phyloP scores from a whole-genome alignment of 2,888 invertebrate species.

The Dasypogon diadema region DNA sequence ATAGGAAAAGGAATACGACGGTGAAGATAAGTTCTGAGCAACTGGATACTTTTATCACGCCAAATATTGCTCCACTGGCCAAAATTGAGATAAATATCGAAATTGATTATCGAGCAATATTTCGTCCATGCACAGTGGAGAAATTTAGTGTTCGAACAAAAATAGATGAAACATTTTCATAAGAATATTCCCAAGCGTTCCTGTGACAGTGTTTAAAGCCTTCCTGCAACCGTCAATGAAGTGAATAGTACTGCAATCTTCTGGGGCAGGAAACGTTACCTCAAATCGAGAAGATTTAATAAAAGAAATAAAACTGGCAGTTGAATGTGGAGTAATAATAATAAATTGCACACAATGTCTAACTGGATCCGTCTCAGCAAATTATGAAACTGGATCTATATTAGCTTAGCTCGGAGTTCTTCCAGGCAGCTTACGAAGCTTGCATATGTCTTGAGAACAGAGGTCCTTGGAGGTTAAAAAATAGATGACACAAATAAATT shows the following conservation, averaged over 20 bases:
- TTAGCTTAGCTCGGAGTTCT: conserved; percentile 64
- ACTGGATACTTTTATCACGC: conserved; percentile 71
- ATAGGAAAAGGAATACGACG: no score
- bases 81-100: conserved; percentile 85
- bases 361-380: conserved; percentile 81
- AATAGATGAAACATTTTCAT: conserved; percentile 82
- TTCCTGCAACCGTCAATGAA: conserved; percentile 81
- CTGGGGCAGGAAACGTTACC: conserved; percentile 95
- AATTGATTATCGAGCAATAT: conserved; percentile 70
- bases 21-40: conserved; percentile 65
- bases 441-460: conserved; percentile 87
- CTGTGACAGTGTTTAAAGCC: conserved; percentile 78
- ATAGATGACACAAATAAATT: no score
- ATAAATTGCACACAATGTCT: conserved; percentile 94
- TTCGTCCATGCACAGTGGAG: conserved; percentile 73
- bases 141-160: conserved; percentile 79
- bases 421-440: conserved; percentile 82
- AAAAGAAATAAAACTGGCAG: conserved; percentile 77
- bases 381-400: conserved; percentile 88
- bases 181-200: conserved; percentile 92
- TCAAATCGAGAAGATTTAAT: conserved; percentile 84
- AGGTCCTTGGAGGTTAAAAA: conserved; percentile 76
- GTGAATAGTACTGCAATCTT: conserved; percentile 90
- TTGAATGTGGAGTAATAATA: conserved; percentile 83
- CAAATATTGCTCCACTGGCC: conserved; percentile 87